phyloP scores from a whole-genome alignment of 2,113 vertebrate genomes.

The Pseudopipra pipra region DNA sequence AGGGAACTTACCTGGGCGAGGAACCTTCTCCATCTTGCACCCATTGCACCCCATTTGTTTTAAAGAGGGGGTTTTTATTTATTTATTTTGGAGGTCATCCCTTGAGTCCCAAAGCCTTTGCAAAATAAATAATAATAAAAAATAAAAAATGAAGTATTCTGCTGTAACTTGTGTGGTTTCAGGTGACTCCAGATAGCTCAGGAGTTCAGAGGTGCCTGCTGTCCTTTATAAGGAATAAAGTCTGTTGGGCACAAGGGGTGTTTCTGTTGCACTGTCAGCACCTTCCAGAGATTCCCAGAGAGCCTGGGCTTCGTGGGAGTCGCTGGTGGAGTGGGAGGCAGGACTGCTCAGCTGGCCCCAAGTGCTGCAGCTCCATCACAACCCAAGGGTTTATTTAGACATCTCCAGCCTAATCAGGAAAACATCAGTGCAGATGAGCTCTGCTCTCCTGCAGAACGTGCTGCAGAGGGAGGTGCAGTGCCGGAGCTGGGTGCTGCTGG shows the following conservation, averaged over 20 bases:
- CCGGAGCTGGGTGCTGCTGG: neutral
- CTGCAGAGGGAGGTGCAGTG: neutral
- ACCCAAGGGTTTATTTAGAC: neutral
- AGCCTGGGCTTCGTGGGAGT: neutral
- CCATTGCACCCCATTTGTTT: neutral
- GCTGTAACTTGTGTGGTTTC: neutral
- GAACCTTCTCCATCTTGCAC: neutral
- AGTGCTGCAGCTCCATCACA: neutral
- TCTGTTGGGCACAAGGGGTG: neutral
- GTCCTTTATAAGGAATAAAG: fast-evolving
- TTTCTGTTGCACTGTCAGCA: neutral
- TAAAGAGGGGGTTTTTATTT: neutral
- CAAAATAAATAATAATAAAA: neutral
- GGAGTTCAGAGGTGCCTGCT: neutral
- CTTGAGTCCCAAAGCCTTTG: neutral
- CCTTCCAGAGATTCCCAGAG: neutral
- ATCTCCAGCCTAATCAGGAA: neutral
- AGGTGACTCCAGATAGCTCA: neutral
- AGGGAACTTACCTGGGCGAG: neutral
- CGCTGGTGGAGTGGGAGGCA: neutral
- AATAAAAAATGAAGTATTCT: neutral
- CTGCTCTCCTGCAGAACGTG: neutral
- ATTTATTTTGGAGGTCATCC: neutral
- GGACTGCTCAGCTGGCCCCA: neutral
- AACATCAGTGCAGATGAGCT: neutral